A percentile compares a stretch with the other conserved stretches of the same genome.
These are phyloP conservation scores for Chromoteleia sp. DNA, from an alignment of 2,888 invertebrate genomes.

Conservation along the genomic window DNA sequence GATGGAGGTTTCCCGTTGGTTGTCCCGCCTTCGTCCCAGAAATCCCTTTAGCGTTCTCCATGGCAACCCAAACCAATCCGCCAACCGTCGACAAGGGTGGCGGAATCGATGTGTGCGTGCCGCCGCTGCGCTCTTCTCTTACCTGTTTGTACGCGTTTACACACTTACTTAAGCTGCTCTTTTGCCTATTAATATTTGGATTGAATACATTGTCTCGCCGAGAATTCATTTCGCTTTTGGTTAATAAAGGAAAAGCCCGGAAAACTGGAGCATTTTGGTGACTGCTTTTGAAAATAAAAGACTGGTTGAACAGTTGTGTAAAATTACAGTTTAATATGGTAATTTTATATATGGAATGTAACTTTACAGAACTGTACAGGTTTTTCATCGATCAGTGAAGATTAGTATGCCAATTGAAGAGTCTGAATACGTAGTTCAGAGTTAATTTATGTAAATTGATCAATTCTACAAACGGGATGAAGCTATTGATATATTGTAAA, in stretches of 20 bases:
- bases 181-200: slow-evolving; percentile 62
- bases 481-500: too few species aligned
- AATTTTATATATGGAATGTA: too few species aligned
- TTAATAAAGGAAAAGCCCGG: slow-evolving; percentile 6
- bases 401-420: too few species aligned
- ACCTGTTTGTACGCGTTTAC: slow-evolving; percentile 58
- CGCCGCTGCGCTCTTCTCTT: slow-evolving; percentile 69
- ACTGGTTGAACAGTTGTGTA: too few species aligned
- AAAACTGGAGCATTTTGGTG: slow-evolving; percentile 8
- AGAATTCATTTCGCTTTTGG: slow-evolving; percentile 37
- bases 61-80: slow-evolving; percentile 83
- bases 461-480: too few species aligned
- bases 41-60: slow-evolving; percentile 80
- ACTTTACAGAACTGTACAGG: too few species aligned
- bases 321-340: too few species aligned
- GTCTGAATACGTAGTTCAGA: too few species aligned
- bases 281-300: background rate
- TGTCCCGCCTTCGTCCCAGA: slow-evolving; percentile 77
- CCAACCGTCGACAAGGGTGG: slow-evolving; percentile 82
- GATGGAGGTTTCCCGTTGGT: slow-evolving; percentile 82
- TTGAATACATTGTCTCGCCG: slow-evolving; percentile 45
- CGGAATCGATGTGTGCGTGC: slow-evolving; percentile 65
- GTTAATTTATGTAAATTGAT: too few species aligned
- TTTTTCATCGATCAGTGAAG: too few species aligned
- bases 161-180: slow-evolving; percentile 48